Evolutionary conservation across 2,888 invertebrate genomes (phyloP), one percentile per base, ranked within the genome.

Genomic region (Linhomoeus sp.): DNA sequence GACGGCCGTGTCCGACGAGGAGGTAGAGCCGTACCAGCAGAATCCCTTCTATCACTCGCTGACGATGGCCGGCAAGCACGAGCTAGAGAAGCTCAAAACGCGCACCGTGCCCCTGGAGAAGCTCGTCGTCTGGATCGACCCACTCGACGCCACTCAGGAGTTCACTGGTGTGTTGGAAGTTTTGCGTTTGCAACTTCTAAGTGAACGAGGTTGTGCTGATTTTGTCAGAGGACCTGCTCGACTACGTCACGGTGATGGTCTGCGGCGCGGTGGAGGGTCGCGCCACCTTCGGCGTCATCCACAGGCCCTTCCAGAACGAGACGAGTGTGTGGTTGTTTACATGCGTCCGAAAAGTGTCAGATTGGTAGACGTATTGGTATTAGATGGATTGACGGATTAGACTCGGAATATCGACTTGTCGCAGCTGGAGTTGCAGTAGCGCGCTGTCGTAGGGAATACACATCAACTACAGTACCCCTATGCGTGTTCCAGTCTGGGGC

Each of bases 231-330:
- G 78, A 79, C 56, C 70, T 88, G 5, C 76, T 80, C 52, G 67
- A 85, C 53, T 97, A 82, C 73, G 94, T 97, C 2, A 90, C 94
- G 1, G 88, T 88, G 0, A 94, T 97, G 92, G 85, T 88, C 2
- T 97, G 94, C 69, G 79, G 97, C 17, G 86, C 88, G 1, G 76
- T 86, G 1, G 77, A 79, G 56, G 90, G 88, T 1, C 73, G 77
- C 49, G 90, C 94, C 0, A 71, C 83, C 1, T 84, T 94, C 52
- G 97, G 94, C 17, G 82, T 92, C 19, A 81, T 97, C 53, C 83
- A 94, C 66, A 79, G 80, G 61, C 92, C 94, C 0, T 94, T 94
- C 66, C 58, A 58, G 35, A 63, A 67, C 39, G 63, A 66, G 51
- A 70, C 71, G 33, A 72, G 75, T 49, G 25, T 3, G 35, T 3